A percentile compares a stretch with the other conserved stretches of the same genome.
Conservation (phyloP, 2,888 invertebrate genomes). For the Bursaphelenchus okinawaensis region DNA sequence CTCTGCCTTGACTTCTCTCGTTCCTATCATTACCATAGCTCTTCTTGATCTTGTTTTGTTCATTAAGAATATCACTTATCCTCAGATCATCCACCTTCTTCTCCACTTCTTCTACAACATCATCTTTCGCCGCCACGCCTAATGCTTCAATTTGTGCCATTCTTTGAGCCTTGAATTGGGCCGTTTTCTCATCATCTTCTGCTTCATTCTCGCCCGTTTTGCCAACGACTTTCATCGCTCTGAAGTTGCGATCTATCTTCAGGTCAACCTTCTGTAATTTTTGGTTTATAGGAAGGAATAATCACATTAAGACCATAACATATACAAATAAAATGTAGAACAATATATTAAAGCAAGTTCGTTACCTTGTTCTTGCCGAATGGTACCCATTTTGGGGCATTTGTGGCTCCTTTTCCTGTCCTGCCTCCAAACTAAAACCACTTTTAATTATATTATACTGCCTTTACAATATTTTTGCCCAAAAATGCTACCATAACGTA, state of each 20-base stretch:
- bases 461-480: not conserved
- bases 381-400: conserved; percentile 9
- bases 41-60: not conserved
- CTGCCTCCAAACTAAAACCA: conserved; percentile 3
- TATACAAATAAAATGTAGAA: no score
- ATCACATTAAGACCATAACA: not conserved
- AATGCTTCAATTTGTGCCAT: conserved; percentile 9
- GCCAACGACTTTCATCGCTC: not conserved
- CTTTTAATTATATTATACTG: not conserved
- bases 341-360: no score
- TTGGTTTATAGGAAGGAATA: not conserved
- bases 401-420: not conserved
- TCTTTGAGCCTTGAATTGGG: conserved; percentile 11
- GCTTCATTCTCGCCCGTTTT: not conserved
- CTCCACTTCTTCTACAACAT: not conserved
- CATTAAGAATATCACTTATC: not conserved
- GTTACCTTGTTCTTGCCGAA: conserved; percentile 7
- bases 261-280: conserved; percentile 1
- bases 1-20: not conserved
- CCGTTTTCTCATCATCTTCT: conserved; percentile 11
- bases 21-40: not conserved
- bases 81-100: not conserved
- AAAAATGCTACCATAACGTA: not conserved
- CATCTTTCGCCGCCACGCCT: not conserved
- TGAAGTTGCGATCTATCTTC: conserved; percentile 10